Evolutionary conservation across 2,113 vertebrate genomes (phyloP).

Genomic region (Vombatus ursinus): DNA sequence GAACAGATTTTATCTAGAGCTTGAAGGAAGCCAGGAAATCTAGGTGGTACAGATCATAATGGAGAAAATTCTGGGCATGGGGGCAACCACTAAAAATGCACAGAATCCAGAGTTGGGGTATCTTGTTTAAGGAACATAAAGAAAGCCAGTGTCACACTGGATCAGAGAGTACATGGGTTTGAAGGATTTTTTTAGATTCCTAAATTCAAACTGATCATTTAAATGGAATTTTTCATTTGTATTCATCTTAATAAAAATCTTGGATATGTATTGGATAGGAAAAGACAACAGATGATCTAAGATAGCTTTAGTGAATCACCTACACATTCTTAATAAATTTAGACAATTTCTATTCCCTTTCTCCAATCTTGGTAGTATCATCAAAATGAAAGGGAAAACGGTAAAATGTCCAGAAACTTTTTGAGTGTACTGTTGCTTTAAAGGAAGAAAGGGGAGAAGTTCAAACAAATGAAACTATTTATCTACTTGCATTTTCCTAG

Average conservation of each 20-base stretch:
- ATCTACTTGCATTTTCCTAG: background rate
- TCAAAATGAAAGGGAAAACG: slow-evolving; percentile 21
- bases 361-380: slow-evolving; percentile 27
- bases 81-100: background rate
- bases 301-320: slow-evolving; percentile 46
- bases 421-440: background rate
- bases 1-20: background rate
- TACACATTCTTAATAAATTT: slow-evolving; percentile 56
- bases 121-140: background rate
- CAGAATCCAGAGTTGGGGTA: background rate
- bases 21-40: background rate
- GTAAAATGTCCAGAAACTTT: background rate
- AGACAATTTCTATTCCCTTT: slow-evolving; percentile 6
- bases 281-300: slow-evolving; percentile 33
- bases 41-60: background rate
- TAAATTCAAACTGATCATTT: slow-evolving; percentile 60
- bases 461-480: background rate
- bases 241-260: slow-evolving; percentile 73
- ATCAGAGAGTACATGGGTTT: background rate
- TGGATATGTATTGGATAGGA: slow-evolving; percentile 49
- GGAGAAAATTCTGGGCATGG: background rate
- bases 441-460: background rate
- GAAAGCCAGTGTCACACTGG: background rate
- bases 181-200: slow-evolving; percentile 53
- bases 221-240: slow-evolving; percentile 57